Conservation (phyloP, 2,113 vertebrate species). For the Panthera tigris region DNA sequence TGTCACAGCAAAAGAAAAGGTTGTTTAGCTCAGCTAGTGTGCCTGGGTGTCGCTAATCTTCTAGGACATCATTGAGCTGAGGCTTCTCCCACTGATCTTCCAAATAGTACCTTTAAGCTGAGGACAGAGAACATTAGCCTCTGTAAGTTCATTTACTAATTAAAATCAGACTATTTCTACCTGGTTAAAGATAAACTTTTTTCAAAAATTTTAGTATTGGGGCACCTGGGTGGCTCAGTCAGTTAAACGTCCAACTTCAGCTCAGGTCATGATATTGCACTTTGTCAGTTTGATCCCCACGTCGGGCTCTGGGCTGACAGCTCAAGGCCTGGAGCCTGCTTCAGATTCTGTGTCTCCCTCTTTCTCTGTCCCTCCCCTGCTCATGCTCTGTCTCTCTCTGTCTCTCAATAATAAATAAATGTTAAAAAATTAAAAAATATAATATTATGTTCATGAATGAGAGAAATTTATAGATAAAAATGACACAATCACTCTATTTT, state of each 20-base stretch:
- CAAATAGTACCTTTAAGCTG: background rate
- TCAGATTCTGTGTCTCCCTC: background rate
- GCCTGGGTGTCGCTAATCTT: background rate
- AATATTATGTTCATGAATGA: background rate
- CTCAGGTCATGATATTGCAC: background rate
- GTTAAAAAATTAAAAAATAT: background rate
- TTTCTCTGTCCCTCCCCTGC: background rate
- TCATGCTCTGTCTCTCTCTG: background rate
- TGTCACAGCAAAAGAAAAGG: background rate
- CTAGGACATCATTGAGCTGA: background rate
- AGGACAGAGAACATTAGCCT: background rate
- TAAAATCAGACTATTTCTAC: background rate
- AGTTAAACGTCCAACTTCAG: background rate
- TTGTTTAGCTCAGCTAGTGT: background rate
- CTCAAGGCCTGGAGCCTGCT: background rate
- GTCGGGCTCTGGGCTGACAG: background rate
- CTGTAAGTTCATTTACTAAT: background rate
- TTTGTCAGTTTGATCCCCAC: background rate
- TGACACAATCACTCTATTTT: background rate
- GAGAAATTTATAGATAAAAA: slow-evolving; percentile 17
- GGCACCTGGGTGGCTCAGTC: background rate
- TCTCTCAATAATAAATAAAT: background rate
- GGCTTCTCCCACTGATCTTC: background rate
- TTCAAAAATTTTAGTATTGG: background rate
- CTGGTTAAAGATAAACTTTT: background rate